These are phyloP conservation scores for Stomorhina lunata DNA, from an alignment of 2,888 invertebrate species.

Conservation along the genomic window DNA sequence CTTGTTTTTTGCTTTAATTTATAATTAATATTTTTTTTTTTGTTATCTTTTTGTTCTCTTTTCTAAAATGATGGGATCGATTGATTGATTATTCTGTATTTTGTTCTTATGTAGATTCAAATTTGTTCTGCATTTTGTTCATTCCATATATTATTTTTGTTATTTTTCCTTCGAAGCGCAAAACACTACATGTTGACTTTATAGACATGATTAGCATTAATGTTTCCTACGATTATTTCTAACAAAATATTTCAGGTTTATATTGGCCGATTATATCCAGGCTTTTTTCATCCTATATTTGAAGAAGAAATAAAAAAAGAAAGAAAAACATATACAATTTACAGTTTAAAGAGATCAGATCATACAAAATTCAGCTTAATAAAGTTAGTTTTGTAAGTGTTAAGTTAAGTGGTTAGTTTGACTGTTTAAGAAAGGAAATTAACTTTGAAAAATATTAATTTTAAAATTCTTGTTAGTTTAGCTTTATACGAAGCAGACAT, in stretches of 20 bases:
- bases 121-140: constrained; percentile 47
- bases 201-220: constrained; percentile 64
- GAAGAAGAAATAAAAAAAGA: constrained; percentile 68
- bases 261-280: constrained; percentile 89
- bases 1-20: constrained; percentile 55
- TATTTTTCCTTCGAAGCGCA: constrained; percentile 55
- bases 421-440: too few relatives aligned
- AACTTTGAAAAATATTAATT: too few relatives aligned
- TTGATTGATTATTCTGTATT: constrained; percentile 22
- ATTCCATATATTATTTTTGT: constrained; percentile 51
- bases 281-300: constrained; percentile 85
- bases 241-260: constrained; percentile 90
- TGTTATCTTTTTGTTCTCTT: constrained; percentile 14
- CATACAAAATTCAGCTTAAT: not conserved
- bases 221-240: constrained; percentile 72
- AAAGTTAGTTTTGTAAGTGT: constrained; percentile 5
- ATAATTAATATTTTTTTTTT: constrained; percentile 47
- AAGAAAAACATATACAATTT: constrained; percentile 55
- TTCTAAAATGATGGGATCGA: not conserved
- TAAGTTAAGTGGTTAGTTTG: not conserved
- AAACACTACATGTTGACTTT: constrained; percentile 58
- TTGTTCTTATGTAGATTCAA: constrained; percentile 36
- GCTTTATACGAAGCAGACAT: too few relatives aligned
- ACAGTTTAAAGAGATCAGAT: constrained; percentile 38
- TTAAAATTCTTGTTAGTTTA: too few relatives aligned